Base-by-base conservation (phyloP, 92 coral and sea anemone species). In the Plumapathes pennacea region DNA sequence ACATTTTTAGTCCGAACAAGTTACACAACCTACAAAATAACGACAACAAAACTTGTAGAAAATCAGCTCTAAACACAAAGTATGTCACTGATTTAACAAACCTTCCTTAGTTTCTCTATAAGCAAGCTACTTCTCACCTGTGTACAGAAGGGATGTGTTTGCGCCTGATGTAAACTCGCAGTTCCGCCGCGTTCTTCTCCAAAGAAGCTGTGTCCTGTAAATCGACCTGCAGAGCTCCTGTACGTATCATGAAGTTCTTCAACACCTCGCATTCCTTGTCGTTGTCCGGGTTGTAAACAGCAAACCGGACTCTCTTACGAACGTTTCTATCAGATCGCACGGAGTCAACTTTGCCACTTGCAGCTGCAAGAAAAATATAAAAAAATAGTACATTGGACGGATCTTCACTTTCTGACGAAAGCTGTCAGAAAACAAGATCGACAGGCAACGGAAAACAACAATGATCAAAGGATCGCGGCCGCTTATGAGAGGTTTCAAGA, bases 161-260 rank as follows among this genome's bases (percentile, higher is more conserved):
- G 60, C 76, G 72, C 30, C 96, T 64, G 22, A 83, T 78, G 34
- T 82, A 50, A 50, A 87, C 83, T 49, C 81, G 67, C 21, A 77
- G 44, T 13, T 74, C 86, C 41, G 75, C 74, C 12, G 61, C 17
- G 53, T 45, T 32, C 32, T 57, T 50, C 49, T 46, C 71, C 32
- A 83, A 60, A 28, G 52, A 59, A 11, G 25, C 36, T 5, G 48
- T 5, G 40, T 78, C 74, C 10, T 57, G 54, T 25, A 76, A 50
- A 32, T 87, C 83, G 25, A 87, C 69, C 30, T 60, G 37, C 27
- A 60, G 21, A 10, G 82, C 86, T 9, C 96, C 96, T 24, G 83
- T 83, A 64, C 72, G 80, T 28, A 77, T 14, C 86, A 83, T 67
- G 57, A 77, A 83, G 28, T 83, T 69, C 96, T 87, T 25, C 14